Percentiles rank a stretch among this genome's conserved stretches.
These are phyloP conservation scores for Phorcus lineatus DNA, from an alignment of 2,888 invertebrate species.

Conservation along the genomic window DNA sequence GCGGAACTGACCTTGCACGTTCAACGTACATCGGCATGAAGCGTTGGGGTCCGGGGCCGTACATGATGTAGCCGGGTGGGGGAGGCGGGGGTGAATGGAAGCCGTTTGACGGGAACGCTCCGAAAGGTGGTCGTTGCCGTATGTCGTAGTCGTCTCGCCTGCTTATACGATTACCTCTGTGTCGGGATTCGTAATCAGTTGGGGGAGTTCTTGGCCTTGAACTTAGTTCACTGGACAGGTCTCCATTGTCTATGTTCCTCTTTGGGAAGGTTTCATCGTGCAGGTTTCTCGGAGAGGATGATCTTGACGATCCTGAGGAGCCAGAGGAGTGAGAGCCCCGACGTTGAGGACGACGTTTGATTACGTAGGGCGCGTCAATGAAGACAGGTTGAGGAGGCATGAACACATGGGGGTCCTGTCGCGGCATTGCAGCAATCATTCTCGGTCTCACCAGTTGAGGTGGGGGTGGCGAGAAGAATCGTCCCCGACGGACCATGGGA, in stretches of 20 bases:
- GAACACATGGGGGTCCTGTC: conserved; percentile 36
- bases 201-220: conserved; percentile 65
- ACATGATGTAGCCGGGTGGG: conserved; percentile 44
- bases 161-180: conserved; percentile 42
- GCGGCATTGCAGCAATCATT: conserved; percentile 37
- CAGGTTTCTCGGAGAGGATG: conserved; percentile 42
- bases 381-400: conserved; percentile 37
- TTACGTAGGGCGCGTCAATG: conserved; percentile 36
- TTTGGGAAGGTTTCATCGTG: conserved; percentile 35
- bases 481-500: conserved; percentile 40
- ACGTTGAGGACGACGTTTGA: conserved; percentile 31
- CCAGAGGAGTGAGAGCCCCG: conserved; percentile 38
- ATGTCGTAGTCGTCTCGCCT: conserved; percentile 51
- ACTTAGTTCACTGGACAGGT: conserved; percentile 45
- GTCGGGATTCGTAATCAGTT: conserved; percentile 58
- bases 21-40: conserved; percentile 26
- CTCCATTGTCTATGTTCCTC: conserved; percentile 40
- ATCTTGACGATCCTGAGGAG: conserved; percentile 38
- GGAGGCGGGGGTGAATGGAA: conserved; percentile 51
- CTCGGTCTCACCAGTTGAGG: conserved; percentile 49
- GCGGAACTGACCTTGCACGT: conserved; percentile 52
- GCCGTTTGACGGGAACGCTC: conserved; percentile 40
- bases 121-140: conserved; percentile 17
- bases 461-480: conserved; percentile 67
- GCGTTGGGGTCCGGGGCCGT: conserved; percentile 26